Conservation (phyloP, 2,113 vertebrate genomes). For the Eidolon helvum region DNA sequence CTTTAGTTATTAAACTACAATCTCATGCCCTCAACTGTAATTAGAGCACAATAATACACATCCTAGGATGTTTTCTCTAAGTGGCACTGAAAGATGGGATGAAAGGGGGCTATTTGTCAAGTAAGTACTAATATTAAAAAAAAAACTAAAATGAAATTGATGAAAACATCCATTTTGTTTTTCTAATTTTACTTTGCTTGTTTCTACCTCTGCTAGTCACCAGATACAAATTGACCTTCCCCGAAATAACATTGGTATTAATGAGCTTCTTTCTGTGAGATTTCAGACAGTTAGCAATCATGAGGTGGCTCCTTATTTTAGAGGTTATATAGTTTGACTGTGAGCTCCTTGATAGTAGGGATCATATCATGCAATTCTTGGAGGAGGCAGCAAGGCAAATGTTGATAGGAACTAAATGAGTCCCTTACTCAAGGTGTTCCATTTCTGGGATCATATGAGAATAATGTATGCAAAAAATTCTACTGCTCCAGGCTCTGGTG, state of each 20-base stretch:
- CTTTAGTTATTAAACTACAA: slow-evolving; percentile 47
- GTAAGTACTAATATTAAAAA: neutral
- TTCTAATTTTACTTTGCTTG: slow-evolving; percentile 23
- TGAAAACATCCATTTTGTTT: neutral
- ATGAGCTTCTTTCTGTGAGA: neutral
- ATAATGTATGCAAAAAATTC: neutral
- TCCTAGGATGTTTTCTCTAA: neutral
- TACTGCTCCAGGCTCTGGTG: neutral
- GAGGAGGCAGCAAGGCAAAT: neutral
- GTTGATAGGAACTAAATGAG: neutral
- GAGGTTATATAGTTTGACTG: neutral
- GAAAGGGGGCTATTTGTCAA: neutral
- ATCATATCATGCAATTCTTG: neutral
- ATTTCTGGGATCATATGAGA: neutral
- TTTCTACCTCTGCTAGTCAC: neutral
- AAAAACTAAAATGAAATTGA: neutral
- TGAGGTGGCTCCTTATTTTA: neutral
- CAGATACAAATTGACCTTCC: neutral
- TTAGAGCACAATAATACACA: slow-evolving; percentile 46
- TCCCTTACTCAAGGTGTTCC: neutral
- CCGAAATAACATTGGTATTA: neutral
- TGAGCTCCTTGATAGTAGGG: neutral
- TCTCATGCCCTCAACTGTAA: slow-evolving; percentile 52
- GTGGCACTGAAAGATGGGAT: neutral
- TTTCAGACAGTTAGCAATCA: neutral